Conservation (phyloP, 2,113 vertebrate species). For the Fukomys damarensis region DNA sequence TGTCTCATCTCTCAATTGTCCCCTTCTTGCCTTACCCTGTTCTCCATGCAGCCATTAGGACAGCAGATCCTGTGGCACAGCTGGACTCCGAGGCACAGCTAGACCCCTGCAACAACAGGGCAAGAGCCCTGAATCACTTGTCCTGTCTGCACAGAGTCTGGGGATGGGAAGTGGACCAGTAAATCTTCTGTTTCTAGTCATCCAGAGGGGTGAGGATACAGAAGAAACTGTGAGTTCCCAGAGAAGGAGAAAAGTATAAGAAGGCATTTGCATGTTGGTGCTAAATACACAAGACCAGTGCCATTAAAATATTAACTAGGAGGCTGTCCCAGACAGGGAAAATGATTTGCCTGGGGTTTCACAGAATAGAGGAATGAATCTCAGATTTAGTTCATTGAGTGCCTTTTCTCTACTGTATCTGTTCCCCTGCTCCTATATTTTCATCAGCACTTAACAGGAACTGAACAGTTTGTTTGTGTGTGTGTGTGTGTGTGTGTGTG, state of each 20-base stretch:
- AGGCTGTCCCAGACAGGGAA: neutral
- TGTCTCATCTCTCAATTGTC: neutral
- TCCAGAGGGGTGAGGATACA: neutral
- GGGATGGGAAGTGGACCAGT: neutral
- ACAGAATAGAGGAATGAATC: neutral
- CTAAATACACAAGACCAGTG: neutral
- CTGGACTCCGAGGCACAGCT: neutral
- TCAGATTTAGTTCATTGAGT: neutral
- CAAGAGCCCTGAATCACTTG: neutral
- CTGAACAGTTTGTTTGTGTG: neutral
- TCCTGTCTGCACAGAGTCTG: neutral
- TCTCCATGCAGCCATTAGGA: too few relatives aligned
- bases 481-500: neutral
- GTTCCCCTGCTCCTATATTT: neutral
- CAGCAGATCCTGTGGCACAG: neutral
- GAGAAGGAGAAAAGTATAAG: neutral
- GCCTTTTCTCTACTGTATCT: neutral
- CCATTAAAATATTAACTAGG: neutral
- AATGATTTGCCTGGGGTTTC: neutral
- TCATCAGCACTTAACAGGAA: neutral
- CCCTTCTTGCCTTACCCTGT: neutral
- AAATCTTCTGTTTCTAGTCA: neutral
- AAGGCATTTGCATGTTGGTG: neutral
- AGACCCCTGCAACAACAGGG: neutral
- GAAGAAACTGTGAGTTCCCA: neutral